Conservation (phyloP, 2,797 vertebrate genomes). For the Pantherophis vulpinus region DNA sequence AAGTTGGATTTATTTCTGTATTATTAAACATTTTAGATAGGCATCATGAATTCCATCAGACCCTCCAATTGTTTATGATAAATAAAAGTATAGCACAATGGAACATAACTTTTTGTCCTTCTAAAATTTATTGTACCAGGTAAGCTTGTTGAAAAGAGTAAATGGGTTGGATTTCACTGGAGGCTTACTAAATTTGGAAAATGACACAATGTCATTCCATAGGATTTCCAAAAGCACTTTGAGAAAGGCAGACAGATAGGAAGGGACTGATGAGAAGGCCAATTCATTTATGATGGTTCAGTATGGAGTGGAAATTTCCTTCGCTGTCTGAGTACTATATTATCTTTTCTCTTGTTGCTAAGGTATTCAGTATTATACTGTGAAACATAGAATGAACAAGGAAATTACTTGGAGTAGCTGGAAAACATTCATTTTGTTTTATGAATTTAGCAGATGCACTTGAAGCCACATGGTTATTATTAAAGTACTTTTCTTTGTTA, state of each 20-base stretch:
- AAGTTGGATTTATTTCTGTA: conserved; percentile 2
- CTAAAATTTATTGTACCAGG: conserved; percentile 28
- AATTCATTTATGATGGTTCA: conserved; percentile 40
- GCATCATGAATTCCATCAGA: not conserved
- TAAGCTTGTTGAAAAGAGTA: conserved; percentile 22
- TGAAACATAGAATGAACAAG: not conserved
- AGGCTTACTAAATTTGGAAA: conserved; percentile 37
- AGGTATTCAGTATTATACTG: conserved; percentile 29
- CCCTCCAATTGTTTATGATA: not conserved
- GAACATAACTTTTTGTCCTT: conserved; percentile 1
- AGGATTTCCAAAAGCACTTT: conserved; percentile 8
- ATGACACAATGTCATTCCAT: conserved; percentile 1
- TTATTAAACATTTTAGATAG: conserved; percentile 1
- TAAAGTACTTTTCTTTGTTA: conserved; percentile 25
- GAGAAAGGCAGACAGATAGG: conserved; percentile 12
- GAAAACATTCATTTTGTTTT: conserved; percentile 23
- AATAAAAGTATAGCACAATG: not conserved
- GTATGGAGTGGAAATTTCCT: conserved; percentile 45
- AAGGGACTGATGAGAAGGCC: conserved; percentile 12
- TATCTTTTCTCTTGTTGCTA: conserved; percentile 25
- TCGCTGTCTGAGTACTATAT: not conserved
- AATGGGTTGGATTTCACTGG: conserved; percentile 18
- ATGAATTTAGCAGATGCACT: conserved; percentile 27
- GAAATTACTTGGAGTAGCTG: conserved; percentile 6
- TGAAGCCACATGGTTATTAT: not conserved